Evolutionary conservation across 2,113 vertebrate species (phyloP).

Genomic region (Eudorcas thomsonii): DNA sequence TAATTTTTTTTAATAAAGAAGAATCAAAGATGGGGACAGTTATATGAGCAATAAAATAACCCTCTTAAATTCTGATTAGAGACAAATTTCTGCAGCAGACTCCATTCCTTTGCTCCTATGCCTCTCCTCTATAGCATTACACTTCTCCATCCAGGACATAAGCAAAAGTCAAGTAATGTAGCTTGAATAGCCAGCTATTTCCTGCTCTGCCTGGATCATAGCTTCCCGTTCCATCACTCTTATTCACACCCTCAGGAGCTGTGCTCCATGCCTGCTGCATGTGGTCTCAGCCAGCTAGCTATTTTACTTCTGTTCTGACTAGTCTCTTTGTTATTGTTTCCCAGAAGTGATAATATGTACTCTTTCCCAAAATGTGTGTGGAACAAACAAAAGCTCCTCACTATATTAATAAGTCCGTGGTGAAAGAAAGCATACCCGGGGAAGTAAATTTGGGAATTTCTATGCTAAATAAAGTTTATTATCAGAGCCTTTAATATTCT

Average conservation of each 20-base stretch:
- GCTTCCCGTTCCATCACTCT: neutral
- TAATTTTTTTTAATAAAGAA: neutral
- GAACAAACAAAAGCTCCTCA: neutral
- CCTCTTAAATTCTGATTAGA: neutral
- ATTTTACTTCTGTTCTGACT: neutral
- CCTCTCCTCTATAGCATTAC: neutral
- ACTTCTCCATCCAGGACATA: neutral
- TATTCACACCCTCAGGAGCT: neutral
- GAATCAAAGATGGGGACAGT: neutral
- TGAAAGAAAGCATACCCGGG: neutral
- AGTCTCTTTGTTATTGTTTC: neutral
- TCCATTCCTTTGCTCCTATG: neutral
- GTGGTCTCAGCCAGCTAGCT: neutral
- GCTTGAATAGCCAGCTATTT: neutral
- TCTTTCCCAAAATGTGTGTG: neutral
- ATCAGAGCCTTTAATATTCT: neutral
- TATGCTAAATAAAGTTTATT: neutral
- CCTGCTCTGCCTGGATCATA: neutral
- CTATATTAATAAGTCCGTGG: neutral
- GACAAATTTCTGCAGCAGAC: neutral
- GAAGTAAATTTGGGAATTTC: neutral
- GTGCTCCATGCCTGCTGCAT: accelerated
- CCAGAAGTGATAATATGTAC: neutral
- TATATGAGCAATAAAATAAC: neutral
- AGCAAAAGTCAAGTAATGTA: neutral